Conservation (phyloP, 2,113 vertebrate genomes). For the Callocephalon fimbriatum region DNA sequence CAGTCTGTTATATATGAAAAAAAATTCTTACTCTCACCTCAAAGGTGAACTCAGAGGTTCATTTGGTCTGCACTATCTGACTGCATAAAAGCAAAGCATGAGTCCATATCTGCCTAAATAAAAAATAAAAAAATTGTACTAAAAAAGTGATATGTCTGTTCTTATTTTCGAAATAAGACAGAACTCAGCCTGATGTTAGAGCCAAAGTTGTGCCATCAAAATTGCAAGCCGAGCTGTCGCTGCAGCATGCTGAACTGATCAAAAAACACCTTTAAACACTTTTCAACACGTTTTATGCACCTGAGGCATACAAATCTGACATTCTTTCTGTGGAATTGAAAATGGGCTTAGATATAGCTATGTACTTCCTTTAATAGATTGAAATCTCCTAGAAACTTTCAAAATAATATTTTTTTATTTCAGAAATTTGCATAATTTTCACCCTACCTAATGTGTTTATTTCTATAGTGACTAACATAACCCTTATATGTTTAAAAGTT, state of each 20-base stretch:
- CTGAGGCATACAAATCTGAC: not conserved
- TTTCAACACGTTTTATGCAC: not conserved
- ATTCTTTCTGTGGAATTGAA: not conserved
- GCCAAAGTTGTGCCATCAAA: not conserved
- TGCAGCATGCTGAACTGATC: not conserved
- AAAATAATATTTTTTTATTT: not conserved
- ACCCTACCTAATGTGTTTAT: not conserved
- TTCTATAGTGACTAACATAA: not conserved
- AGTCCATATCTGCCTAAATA: not conserved
- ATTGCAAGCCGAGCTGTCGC: not conserved
- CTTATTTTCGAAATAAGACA: not conserved
- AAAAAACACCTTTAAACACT: not conserved
- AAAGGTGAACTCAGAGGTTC: not conserved
- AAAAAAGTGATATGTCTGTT: not conserved
- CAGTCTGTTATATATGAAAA: not conserved
- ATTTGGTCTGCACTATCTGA: not conserved
- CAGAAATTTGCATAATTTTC: not conserved
- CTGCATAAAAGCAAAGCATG: not conserved
- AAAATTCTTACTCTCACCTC: not conserved
- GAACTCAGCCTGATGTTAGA: not conserved
- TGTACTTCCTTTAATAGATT: not conserved
- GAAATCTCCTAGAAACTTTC: not conserved
- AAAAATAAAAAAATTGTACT: not conserved
- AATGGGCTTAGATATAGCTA: not conserved
- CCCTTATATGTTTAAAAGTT: not conserved